Base-by-base conservation (phyloP, 1,140 invertebrate genomes). In the Arion vulgaris region DNA sequence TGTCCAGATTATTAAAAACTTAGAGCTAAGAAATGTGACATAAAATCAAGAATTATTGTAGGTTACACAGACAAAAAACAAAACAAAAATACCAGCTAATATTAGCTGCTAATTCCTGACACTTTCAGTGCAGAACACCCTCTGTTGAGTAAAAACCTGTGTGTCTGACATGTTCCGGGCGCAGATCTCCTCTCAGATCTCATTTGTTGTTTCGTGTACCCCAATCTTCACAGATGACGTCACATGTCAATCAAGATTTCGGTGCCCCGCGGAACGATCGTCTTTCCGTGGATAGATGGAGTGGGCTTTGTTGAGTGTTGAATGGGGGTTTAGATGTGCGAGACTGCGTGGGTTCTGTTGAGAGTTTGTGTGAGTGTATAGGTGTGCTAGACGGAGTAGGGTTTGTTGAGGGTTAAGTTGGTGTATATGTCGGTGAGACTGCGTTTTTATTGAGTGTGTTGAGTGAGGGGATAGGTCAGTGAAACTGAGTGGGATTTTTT, bases 51-150 rank as follows among this genome's bases (percentile, higher is more conserved):
- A 53, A 75, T 7, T 49, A 26, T 28, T n/a, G n/a, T 15, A 73
- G 38, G 36, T 13, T 26, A 57, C 17, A 26, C n/a, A n/a, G n/a
- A n/a, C n/a, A n/a, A n/a, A n/a, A n/a, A n/a, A n/a, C n/a, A n/a
- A n/a, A n/a, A 57, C 9, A 57, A 57, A 57, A 11, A 19, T 57
- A 15, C 51, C 51, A 57, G 51, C 15, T 4, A 57, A 26, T 57
- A 57, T 57, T 57, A 57, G 51, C 51, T 57, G 51, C 23, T 57
- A 57, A 57, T 57, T 57, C n/a, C 51, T 57, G 51, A 57, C 51
- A 57, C 51, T 57, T 57, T 26, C 26, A 19, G 26, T 26, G 51
- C 68, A 13, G 4, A 71, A 9, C 32, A 32, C n/a, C 34, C n/a
- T 34, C 32, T 9, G 2, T 5, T 39, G 26, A 71, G 34, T 9